phyloP scores from a whole-genome alignment of 53 echinoderm and acorn worm species.

The Henricia sp. region DNA sequence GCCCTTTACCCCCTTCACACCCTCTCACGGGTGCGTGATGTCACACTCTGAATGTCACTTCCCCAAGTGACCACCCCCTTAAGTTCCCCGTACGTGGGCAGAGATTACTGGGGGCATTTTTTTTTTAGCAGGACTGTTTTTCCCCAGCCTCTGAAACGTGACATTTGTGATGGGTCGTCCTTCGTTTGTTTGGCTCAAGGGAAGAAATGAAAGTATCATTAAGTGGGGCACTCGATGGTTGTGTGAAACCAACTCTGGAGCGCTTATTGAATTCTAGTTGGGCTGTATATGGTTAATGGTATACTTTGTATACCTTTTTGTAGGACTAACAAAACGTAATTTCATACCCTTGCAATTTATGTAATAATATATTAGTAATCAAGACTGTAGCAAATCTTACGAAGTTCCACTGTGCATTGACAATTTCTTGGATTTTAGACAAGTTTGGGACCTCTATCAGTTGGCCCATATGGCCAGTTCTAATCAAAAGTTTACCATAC shows the following conservation, averaged over 20 bases:
- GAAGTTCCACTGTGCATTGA: too few relatives aligned
- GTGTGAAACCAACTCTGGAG: not conserved
- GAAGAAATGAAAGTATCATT: constrained; percentile 30
- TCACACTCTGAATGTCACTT: constrained; percentile 46
- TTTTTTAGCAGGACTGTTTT: not conserved
- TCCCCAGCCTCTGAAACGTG: constrained; percentile 23
- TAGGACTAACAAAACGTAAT: not conserved
- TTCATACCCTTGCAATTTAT: not conserved
- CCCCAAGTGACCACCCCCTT: constrained; percentile 2
- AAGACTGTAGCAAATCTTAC: too few relatives aligned
- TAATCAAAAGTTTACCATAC: too few relatives aligned
- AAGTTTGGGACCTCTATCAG: too few relatives aligned
- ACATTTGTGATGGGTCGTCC: constrained; percentile 31
- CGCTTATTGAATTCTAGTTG: not conserved
- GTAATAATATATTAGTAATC: too few relatives aligned
- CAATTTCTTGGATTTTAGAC: too few relatives aligned
- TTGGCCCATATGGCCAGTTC: too few relatives aligned
- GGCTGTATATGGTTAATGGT: not conserved
- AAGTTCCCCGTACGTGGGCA: constrained; percentile 37
- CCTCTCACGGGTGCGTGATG: constrained; percentile 46
- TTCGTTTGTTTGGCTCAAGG: constrained; percentile 33
- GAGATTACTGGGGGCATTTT: constrained; percentile 46
- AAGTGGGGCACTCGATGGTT: constrained; percentile 24
- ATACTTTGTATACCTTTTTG: not conserved
- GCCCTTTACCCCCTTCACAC: constrained; percentile 48